phyloP scores from a whole-genome alignment of 1,140 invertebrate genomes.

The Spodoptera litura region DNA sequence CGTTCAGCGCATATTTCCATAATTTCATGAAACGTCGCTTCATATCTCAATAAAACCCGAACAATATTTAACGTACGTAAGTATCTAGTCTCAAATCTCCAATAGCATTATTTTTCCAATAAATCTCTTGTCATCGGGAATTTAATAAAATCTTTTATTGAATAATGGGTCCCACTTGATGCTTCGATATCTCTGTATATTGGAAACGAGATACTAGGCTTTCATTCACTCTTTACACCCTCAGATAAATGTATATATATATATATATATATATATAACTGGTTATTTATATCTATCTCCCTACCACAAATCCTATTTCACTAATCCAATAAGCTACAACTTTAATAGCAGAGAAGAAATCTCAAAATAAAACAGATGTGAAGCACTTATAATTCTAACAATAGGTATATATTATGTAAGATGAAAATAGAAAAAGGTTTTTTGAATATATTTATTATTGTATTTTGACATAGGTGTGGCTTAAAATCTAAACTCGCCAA shows the following conservation, averaged over 20 bases:
- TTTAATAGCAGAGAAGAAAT: too few relatives aligned
- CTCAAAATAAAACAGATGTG: too few relatives aligned
- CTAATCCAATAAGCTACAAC: too few relatives aligned
- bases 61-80: conserved; percentile 36
- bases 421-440: too few relatives aligned
- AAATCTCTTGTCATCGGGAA: conserved; percentile 51
- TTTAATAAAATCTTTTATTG: conserved; percentile 57
- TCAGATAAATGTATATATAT: background rate
- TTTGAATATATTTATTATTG: too few relatives aligned
- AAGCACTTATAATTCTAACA: too few relatives aligned
- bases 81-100: conserved; percentile 35
- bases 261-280: too few relatives aligned
- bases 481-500: too few relatives aligned
- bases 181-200: conserved; percentile 32
- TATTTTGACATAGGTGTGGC: too few relatives aligned
- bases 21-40: conserved; percentile 27
- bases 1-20: conserved; percentile 16
- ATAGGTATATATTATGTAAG: too few relatives aligned
- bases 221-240: background rate
- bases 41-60: conserved; percentile 25
- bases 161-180: conserved; percentile 46
- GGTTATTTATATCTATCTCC: too few relatives aligned
- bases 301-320: too few relatives aligned
- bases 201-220: conserved; percentile 12
- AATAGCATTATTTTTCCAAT: conserved; percentile 47